phyloP scores from a whole-genome alignment of 2,797 vertebrate genomes.

The Arnoldichthys spilopterus region DNA sequence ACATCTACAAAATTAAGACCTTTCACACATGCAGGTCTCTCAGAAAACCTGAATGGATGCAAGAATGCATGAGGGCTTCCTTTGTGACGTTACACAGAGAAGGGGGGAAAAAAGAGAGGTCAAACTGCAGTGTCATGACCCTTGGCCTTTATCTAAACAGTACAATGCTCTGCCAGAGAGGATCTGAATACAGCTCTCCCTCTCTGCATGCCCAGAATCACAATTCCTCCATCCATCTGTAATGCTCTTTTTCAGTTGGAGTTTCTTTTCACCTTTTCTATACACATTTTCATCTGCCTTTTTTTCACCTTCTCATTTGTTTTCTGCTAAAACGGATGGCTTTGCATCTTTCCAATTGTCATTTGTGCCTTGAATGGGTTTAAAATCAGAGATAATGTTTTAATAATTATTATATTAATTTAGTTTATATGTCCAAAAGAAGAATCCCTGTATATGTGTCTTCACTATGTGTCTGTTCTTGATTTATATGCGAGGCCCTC shows the following conservation, averaged over 20 bases:
- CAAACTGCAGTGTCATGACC: constrained; percentile 50
- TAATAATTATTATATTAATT: too few species aligned
- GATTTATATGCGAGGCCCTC: too few species aligned
- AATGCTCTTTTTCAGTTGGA: background rate
- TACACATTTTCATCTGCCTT: too few species aligned
- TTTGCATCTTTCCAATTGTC: too few species aligned
- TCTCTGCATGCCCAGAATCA: constrained; percentile 19
- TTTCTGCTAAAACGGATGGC: too few species aligned
- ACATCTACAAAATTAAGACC: constrained; percentile 22
- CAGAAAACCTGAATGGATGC: constrained; percentile 39
- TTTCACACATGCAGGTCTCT: background rate
- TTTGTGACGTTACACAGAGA: constrained; percentile 53
- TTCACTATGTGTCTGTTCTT: too few species aligned
- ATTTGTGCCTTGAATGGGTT: too few species aligned
- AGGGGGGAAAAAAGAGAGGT: constrained; percentile 36
- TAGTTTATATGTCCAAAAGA: too few species aligned
- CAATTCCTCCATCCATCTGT: background rate
- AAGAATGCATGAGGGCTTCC: constrained; percentile 38
- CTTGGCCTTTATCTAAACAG: constrained; percentile 50
- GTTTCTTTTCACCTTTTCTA: background rate
- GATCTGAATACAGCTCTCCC: constrained; percentile 10
- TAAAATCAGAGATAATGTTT: too few species aligned
- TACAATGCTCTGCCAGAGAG: constrained; percentile 26
- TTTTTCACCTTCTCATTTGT: too few species aligned
- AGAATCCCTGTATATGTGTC: too few species aligned